phyloP scores from a whole-genome alignment of 2,797 vertebrate genomes.

The Manis crassicaudata region DNA sequence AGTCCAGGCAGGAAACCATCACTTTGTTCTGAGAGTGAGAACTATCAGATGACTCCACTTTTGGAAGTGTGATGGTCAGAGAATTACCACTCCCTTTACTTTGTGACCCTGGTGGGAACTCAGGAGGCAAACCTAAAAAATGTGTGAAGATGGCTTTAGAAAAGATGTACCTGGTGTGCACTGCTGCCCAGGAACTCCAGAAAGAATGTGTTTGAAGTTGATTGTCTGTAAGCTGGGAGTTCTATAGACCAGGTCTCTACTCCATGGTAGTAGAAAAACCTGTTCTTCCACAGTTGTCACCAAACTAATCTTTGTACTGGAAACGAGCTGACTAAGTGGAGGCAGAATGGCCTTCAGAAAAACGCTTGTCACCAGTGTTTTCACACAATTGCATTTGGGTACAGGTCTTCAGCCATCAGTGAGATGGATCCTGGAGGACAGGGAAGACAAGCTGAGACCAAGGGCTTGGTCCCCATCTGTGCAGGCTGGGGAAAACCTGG shows the following conservation, averaged over 20 bases:
- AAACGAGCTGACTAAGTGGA: neutral
- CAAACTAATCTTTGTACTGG: neutral
- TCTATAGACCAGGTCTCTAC: neutral
- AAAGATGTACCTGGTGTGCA: neutral
- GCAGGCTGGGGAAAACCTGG: neutral
- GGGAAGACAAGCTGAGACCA: neutral
- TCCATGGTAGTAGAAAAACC: neutral
- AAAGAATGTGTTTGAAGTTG: neutral
- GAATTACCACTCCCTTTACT: conserved; percentile 35
- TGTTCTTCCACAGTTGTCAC: neutral
- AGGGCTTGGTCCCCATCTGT: neutral
- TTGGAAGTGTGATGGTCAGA: neutral
- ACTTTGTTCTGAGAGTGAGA: neutral
- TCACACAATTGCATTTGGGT: neutral
- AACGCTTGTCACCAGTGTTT: neutral
- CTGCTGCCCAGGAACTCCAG: neutral
- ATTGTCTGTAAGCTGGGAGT: neutral
- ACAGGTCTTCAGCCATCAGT: neutral
- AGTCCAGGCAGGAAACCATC: neutral
- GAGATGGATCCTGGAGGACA: neutral
- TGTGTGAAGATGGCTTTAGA: neutral
- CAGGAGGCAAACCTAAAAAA: neutral
- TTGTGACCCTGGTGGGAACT: conserved; percentile 6
- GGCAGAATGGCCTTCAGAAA: neutral
- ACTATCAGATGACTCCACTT: neutral